Evolutionary conservation across 2,113 vertebrate genomes (phyloP), one percentile per base, ranked within the genome.

Genomic region (Excalfactoria chinensis): DNA sequence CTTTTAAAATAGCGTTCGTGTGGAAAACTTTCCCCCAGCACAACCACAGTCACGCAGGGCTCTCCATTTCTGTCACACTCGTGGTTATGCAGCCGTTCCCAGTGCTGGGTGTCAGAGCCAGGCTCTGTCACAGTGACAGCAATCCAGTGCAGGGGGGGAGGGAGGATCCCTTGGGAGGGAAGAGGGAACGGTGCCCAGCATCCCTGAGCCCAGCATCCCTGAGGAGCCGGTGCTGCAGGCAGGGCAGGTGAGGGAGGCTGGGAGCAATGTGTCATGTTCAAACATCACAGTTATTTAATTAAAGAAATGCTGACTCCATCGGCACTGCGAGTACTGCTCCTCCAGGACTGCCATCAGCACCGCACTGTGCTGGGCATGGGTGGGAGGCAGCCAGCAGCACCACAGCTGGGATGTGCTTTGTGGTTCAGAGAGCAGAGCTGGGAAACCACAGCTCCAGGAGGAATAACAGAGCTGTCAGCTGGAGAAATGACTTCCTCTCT

Each of bases 221-320:
- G 25, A 53, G 21, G 74, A 17, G 2, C 4, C 20, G 69, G 70
- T 43, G 18, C 20, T 0, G 74, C 78, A 58, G 69, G 58, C 75
- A 58, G 70, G 67, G 26, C 34, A 6, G 48, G 34, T 1, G 21
- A 76, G 64, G 68, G 48, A 56, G 40, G 23, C 48, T 0, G 2
- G 28, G 30, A 66, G 75, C 51, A 56, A 72, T 7, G 43, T 1
- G 3, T 26, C 70, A 67, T 91, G 68, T 90, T 80, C 95, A 88
- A 81, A 88, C 78, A 66, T 48, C 86, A 30, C 51, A 0, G 28
- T 5, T 35, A 25, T 64, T 73, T 56, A n/a, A 93, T 82, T 76
- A 44, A 68, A 84, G 67, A 91, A 9, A 11, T 11, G 89, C 89
- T 93, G 88, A 95, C 89, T 96, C 13, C 48, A 12, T 67, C 84